These are phyloP conservation scores for Panulirus ornatus DNA, from an alignment of 1,140 invertebrate genomes.

Conservation along the genomic window DNA sequence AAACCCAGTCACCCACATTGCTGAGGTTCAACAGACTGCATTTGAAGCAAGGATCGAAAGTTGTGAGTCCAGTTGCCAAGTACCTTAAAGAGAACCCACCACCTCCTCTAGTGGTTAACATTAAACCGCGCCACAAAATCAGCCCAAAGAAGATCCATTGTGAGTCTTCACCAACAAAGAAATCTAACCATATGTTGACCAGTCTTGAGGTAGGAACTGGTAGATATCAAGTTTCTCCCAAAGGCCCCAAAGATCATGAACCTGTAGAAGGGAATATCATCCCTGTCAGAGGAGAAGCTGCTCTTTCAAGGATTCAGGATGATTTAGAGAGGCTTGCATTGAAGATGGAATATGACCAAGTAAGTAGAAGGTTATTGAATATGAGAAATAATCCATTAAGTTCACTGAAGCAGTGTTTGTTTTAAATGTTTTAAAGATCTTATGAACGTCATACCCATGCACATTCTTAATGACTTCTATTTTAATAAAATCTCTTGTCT, in stretches of 20 bases:
- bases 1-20: background rate
- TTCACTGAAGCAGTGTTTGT: background rate
- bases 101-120: background rate
- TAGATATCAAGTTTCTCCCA: background rate
- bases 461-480: no score
- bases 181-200: background rate
- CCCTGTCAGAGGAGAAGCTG: background rate
- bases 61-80: constrained; percentile 36
- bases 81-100: constrained; percentile 23
- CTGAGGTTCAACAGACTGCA: background rate
- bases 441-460: no score
- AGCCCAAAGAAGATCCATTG: background rate
- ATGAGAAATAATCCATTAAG: background rate
- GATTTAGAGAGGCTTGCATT: constrained; percentile 11
- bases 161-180: background rate
- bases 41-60: constrained; percentile 2
- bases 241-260: background rate
- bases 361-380: background rate
- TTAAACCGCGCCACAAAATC: constrained; percentile 13
- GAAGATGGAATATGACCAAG: constrained; percentile 6
- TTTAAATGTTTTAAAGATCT: no score
- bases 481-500: no score
- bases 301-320: background rate
- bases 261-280: background rate
- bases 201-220: background rate